Conservation (phyloP, 2,888 invertebrate genomes). For the Chaitophorus viminalis region DNA sequence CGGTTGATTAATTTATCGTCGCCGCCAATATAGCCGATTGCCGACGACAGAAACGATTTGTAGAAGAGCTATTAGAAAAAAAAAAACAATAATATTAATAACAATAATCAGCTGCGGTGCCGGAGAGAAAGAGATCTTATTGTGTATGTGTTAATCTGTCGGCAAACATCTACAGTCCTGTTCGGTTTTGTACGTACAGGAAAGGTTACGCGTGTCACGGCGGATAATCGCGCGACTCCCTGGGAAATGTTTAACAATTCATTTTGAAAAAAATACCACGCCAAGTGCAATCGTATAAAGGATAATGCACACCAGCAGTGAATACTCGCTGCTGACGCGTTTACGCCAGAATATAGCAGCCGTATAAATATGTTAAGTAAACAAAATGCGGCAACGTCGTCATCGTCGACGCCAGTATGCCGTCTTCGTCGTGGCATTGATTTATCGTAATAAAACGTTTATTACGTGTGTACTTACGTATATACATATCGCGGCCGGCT, state of each 20-base stretch:
- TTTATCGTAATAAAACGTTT: constrained; percentile 56
- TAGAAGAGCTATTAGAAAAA: neutral
- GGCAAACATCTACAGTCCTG: neutral
- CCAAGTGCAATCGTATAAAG: neutral
- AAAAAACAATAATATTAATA: constrained; percentile 1
- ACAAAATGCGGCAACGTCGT: constrained; percentile 38
- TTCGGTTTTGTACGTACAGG: no score
- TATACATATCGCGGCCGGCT: neutral
- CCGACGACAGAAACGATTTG: constrained; percentile 46
- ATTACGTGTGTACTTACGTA: constrained; percentile 9
- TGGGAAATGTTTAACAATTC: neutral
- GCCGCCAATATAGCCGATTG: constrained; percentile 29
- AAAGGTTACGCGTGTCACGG: neutral
- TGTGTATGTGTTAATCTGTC: neutral
- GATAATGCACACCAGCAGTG: neutral
- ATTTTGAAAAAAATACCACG: neutral
- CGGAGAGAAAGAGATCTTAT: neutral
- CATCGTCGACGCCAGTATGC: neutral
- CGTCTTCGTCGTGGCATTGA: constrained; percentile 31
- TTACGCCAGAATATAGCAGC: neutral
- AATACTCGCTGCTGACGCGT: neutral
- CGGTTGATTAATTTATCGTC: constrained; percentile 54
- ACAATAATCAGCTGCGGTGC: neutral
- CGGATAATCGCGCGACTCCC: neutral
- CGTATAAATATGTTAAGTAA: constrained; percentile 31